These are phyloP conservation scores for Zosterops pallidus DNA, from an alignment of 2,113 vertebrate species.

Conservation along the genomic window DNA sequence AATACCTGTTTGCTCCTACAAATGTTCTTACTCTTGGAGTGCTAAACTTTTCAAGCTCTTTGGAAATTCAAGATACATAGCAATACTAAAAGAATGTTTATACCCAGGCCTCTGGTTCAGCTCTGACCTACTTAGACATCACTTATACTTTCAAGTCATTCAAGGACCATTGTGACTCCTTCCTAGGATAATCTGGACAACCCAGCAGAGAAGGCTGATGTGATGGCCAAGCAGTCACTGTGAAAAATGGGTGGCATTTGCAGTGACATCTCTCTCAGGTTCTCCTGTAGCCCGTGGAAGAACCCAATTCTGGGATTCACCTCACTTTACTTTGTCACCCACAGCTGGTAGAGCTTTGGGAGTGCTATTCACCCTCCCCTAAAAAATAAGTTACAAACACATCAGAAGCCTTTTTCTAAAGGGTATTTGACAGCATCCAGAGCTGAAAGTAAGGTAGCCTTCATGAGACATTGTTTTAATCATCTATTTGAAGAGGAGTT, in stretches of 20 bases:
- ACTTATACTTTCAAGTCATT: background rate
- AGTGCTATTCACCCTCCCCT: background rate
- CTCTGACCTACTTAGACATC: background rate
- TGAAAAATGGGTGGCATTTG: background rate
- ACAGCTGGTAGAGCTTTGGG: background rate
- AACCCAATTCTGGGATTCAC: background rate
- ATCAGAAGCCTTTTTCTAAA: background rate
- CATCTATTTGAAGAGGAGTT: background rate
- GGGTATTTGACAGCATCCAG: background rate
- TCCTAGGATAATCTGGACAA: background rate
- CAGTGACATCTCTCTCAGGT: background rate
- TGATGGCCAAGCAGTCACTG: background rate
- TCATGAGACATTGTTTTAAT: background rate
- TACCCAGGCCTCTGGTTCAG: background rate
- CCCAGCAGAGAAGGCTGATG: background rate
- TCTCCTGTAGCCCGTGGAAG: background rate
- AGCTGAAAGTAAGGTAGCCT: background rate
- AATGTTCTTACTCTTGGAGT: background rate
- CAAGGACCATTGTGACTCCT: fast-evolving
- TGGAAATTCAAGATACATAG: background rate
- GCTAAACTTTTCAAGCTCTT: background rate
- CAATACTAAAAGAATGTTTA: background rate
- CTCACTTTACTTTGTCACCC: background rate
- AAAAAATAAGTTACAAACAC: background rate
- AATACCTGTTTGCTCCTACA: background rate